Conservation (phyloP, 2,113 vertebrate species). For the Abramis brama region DNA sequence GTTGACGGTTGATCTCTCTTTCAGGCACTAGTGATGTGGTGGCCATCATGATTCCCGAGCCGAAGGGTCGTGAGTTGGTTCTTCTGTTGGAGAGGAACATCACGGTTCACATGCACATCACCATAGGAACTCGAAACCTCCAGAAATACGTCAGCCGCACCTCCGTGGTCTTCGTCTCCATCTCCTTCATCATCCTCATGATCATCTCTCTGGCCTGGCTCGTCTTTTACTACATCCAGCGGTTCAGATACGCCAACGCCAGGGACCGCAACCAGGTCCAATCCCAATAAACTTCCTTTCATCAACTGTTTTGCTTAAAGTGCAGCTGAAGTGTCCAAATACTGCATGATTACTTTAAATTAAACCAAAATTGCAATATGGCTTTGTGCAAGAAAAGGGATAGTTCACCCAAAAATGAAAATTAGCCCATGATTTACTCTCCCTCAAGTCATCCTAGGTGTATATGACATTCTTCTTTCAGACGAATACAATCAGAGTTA, state of each 20-base stretch:
- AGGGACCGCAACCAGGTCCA: constrained; percentile 93
- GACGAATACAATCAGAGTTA: too few relatives aligned
- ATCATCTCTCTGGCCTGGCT: constrained; percentile 98
- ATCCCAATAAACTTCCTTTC: neutral
- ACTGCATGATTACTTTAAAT: neutral
- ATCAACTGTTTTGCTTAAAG: neutral
- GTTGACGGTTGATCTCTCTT: neutral
- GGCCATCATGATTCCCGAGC: constrained; percentile 96
- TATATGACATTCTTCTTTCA: too few relatives aligned
- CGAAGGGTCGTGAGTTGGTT: constrained; percentile 90
- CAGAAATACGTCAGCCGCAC: constrained; percentile 98
- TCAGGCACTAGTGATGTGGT: constrained; percentile 89
- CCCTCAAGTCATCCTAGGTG: too few relatives aligned
- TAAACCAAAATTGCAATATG: too few relatives aligned
- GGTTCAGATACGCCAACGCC: constrained; percentile 95
- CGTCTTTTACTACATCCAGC: constrained; percentile 99
- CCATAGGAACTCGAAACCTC: constrained; percentile 94
- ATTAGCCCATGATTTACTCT: too few relatives aligned
- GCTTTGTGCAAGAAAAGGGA: too few relatives aligned
- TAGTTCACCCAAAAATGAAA: too few relatives aligned
- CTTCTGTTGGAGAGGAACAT: constrained; percentile 86
- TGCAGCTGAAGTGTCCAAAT: neutral
- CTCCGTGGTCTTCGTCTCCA: constrained; percentile 97
- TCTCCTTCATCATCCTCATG: constrained; percentile 99
- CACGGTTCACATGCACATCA: constrained; percentile 88